These are phyloP conservation scores for Trachelus troglodyta DNA, from an alignment of 2,888 invertebrate genomes.

Conservation along the genomic window DNA sequence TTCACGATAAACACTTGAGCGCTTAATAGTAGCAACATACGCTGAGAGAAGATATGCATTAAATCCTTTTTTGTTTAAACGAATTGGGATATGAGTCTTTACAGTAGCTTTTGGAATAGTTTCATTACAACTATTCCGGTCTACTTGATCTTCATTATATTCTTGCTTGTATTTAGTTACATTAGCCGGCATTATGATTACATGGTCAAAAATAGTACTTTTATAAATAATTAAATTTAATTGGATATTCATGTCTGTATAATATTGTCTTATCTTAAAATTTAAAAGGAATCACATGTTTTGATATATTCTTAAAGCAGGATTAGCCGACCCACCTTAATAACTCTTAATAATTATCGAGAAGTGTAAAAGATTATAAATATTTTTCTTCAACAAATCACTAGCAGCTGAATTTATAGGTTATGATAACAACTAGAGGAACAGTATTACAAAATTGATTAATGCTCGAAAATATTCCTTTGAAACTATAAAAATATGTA, in stretches of 20 bases:
- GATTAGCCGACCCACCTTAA: not conserved
- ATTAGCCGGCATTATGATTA: conserved; percentile 30
- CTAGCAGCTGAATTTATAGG: not conserved
- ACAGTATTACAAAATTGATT: not conserved
- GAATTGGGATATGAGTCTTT: conserved; percentile 16
- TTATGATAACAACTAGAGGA: not conserved
- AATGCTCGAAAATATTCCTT: not conserved
- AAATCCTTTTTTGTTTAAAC: conserved; percentile 43
- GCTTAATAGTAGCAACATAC: conserved; percentile 39
- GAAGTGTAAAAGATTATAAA: not conserved
- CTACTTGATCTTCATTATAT: not conserved
- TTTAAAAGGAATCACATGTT: not conserved
- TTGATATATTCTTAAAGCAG: not conserved
- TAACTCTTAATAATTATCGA: not conserved
- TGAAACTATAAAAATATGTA: not conserved
- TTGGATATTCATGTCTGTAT: conserved; percentile 40
- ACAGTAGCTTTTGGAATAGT: not conserved
- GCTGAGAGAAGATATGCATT: conserved; percentile 52
- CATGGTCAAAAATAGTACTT: conserved; percentile 47
- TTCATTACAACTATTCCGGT: not conserved
- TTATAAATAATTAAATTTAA: conserved; percentile 45
- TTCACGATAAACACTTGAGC: conserved; percentile 45
- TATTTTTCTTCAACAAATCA: not conserved
- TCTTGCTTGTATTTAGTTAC: conserved; percentile 24
- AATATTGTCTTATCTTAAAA: not conserved